Evolutionary conservation across 1,140 invertebrate genomes (phyloP), one percentile per base, ranked within the genome.

Genomic region (Drosophila repletoides): DNA sequence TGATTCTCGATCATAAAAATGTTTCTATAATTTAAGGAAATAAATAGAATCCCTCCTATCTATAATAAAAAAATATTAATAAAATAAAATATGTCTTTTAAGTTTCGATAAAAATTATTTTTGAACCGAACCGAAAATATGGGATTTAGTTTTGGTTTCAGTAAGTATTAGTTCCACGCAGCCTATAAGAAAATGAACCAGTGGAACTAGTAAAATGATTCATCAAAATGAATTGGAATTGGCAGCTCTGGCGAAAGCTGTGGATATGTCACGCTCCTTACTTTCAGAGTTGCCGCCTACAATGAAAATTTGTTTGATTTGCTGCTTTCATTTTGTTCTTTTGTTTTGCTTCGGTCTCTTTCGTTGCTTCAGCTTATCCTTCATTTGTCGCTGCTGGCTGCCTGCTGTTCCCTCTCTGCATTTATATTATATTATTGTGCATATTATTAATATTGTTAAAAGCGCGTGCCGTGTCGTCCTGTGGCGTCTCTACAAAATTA

Each of bases 401-500:
- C 19, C 24, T 17, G 64, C 12, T 43, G 29, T 51, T 41, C 24
- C 19, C 5, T n/a, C 14, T 10, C 33, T 71, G 56, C 61, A 80
- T 81, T 76, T 81, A 81, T 81, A 61, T 55, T 43, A 55, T 43
- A 55, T 84, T 72, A 72, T 79, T 84, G 64, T 79, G 74, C 64
- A 86, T 86, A 84, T 86, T 86, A 84, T 86, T 86, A 84, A 84
- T 84, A 79, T 74, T 79, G 80, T 84, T 86, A 84, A 84, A 68
- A 86, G 71, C 74, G 60, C 60, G 70, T 72, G 66, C 34, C 56
- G 59, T 66, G 52, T 33, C n/a, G n/a, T n/a, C n/a, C n/a, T n/a
- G n/a, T n/a, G n/a, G 38, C 43, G 48, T 38, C 79, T 84, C 79
- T 58, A 86, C 71, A 75, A 84, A 84, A 84, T 86, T 84, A 86